These are phyloP conservation scores for Drosophila vallismaia DNA, from an alignment of 2,888 invertebrate genomes.

Conservation along the genomic window DNA sequence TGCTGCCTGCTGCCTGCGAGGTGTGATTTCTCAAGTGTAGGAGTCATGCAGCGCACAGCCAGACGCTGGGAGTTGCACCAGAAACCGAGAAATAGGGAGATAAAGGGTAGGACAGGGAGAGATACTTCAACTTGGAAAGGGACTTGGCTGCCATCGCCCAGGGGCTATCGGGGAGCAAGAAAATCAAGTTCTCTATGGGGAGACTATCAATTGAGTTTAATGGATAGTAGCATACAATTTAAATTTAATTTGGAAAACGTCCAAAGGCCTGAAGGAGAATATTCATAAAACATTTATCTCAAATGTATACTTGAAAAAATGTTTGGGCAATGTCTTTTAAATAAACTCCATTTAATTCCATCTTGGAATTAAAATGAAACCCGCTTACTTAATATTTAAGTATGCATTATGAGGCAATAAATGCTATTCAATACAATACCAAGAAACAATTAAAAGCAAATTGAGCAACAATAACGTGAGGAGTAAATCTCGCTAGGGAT, in stretches of 20 bases:
- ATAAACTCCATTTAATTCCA: not conserved
- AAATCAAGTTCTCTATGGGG: slow-evolving; percentile 34
- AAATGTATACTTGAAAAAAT: not conserved
- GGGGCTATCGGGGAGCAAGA: slow-evolving; percentile 31
- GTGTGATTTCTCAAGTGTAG: slow-evolving; percentile 81
- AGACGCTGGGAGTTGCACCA: slow-evolving; percentile 39
- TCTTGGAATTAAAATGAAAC: not conserved
- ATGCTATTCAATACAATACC: not conserved
- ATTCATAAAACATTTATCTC: not conserved
- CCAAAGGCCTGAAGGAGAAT: not conserved
- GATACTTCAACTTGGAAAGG: slow-evolving; percentile 30
- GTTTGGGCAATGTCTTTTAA: not conserved
- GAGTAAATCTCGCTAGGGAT: not conserved
- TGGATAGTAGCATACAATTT: slow-evolving; percentile 18
- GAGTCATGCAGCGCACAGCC: slow-evolving; percentile 78
- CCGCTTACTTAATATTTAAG: not conserved
- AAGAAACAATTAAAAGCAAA: slow-evolving; percentile 4
- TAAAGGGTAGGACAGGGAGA: slow-evolving; percentile 20
- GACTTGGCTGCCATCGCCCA: slow-evolving; percentile 25
- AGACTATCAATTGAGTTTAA: slow-evolving; percentile 40
- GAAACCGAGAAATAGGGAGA: slow-evolving; percentile 4
- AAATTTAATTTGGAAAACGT: slow-evolving; percentile 21
- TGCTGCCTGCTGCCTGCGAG: slow-evolving; percentile 54
- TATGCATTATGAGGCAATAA: not conserved
- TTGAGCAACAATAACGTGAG: not conserved